Base-by-base conservation (phyloP, 2,888 invertebrate genomes). In the Pardosa pseudoannulata region DNA sequence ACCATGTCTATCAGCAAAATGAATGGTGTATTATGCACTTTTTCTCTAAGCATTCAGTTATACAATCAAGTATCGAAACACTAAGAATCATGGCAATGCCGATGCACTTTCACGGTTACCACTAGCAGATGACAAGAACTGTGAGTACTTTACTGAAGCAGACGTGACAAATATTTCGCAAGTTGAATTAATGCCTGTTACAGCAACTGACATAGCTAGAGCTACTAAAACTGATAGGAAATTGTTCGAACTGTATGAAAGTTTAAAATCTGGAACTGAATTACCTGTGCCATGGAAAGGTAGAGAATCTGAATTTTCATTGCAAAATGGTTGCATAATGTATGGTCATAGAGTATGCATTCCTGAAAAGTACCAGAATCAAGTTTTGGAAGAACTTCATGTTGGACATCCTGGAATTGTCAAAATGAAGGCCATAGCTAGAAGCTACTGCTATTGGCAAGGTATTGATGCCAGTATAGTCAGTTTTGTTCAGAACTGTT, bases 351-450 rank as follows among this genome's bases (percentile, higher is more conserved):
- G 74, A 74, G 74, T 74, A 74, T 74, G 74, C 74, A 74, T 74
- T 74, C 74, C 74, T 74, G 74, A 64, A 74, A 74, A 74, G 74
- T 74, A 74, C 65, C 74, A 74, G 74, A 74, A 74, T 74, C 74
- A 74, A 74, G 74, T 74, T n/a, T 74, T 74, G 74, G 74, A 74
- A 90, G 32, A 32, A 62, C 56, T 36, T 74, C 74, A 74, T 75
- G 64, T 75, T 56, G 78, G 78, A 56, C 78, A 78, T 68, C 56
- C 68, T 50, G 68, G 68, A 50, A 78, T 78, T 50, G 78, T 78
- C 36, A 78, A 78, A 68, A 78, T 78, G 68, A 78, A 78, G 50
- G 68, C 56, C 50, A 68, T 78, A 68, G 78, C 78, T 67, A 68
- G 78, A 68, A 78, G 78, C 36, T 68, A 68, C 68, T 68, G 68